These are phyloP conservation scores for Pardosa pseudoannulata DNA, from an alignment of 2,888 invertebrate genomes.

Conservation along the genomic window DNA sequence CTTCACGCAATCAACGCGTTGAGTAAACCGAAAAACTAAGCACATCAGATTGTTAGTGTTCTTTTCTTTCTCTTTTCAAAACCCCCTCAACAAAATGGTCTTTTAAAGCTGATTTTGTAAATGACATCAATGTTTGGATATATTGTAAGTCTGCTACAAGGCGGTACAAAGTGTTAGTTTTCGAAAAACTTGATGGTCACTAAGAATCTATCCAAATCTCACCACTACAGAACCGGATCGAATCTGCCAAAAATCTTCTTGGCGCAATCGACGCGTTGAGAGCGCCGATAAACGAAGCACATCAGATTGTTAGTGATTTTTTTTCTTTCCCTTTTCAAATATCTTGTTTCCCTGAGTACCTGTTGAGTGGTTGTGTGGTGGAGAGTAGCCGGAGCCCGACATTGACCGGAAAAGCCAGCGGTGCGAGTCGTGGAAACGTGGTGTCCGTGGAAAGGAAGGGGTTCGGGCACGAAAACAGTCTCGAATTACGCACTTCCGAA, in stretches of 20 bases:
- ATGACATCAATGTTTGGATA: too few species aligned
- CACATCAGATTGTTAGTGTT: not conserved
- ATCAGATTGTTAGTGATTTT: not conserved
- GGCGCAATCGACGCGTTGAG: not conserved
- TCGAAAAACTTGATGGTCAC: too few species aligned
- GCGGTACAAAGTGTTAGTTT: too few species aligned
- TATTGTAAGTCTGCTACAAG: too few species aligned
- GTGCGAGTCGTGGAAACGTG: slow-evolving; percentile 9
- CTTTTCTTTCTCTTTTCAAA: not conserved
- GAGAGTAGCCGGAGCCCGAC: slow-evolving; percentile 26
- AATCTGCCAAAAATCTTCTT: too few species aligned
- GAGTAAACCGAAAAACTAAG: not conserved
- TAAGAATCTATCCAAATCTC: too few species aligned
- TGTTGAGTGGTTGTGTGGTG: slow-evolving; percentile 5
- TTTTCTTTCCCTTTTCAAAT: not conserved
- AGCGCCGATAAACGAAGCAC: not conserved
- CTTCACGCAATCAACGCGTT: not conserved
- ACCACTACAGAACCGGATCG: too few species aligned
- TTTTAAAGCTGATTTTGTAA: too few species aligned
- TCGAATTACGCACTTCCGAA: slow-evolving; percentile 69
- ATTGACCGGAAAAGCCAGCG: slow-evolving; percentile 57
- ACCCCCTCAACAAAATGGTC: too few species aligned
- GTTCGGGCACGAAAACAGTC: slow-evolving; percentile 36
- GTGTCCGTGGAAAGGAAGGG: slow-evolving; percentile 22
- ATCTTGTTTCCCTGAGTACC: slow-evolving; percentile 22